Evolutionary conservation across 2,888 invertebrate species (phyloP), one percentile per base, ranked within the genome.

Genomic region (Dolomedes plantarius): DNA sequence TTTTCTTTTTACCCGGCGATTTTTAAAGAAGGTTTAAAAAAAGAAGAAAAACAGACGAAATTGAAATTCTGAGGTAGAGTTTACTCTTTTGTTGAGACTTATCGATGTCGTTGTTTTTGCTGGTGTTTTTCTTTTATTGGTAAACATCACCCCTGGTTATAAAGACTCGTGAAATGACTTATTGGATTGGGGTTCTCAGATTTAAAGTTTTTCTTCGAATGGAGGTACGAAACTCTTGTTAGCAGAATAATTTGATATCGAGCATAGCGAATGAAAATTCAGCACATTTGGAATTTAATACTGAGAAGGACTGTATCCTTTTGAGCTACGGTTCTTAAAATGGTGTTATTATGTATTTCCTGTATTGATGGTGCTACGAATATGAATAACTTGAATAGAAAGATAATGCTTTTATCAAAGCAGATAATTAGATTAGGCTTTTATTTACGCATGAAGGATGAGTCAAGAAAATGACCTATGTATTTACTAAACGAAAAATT

Each of bases 61-160:
- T 82, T 75, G 75, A 82, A 82, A 75, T 82, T 75, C 75, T 69
- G 62, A 69, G 31, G 75, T 29, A 13, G 69, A 46, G 31, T 69
- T 65, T 32, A 36, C 69, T 69, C 75, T 39, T 64, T 82, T 82
- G 82, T 82, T 82, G 62, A 68, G 69, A 71, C 75, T 82, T 82
- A 82, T 82, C 82, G 82, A 82, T 76, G 71, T 56, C 65, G 32
- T 68, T 50, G 23, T 50, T 68, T 39, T 69, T 39, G 56, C 71
- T 75, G 28, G 46, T 56, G 11, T 1, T 9, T 46, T 82, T 46
- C 27, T 31, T 75, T 75, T 76, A 82, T 75, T 75, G 82, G 75
- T 82, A 82, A 82, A 75, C 64, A 75, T 82, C 68, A 41, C 75
- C 41, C 71, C 56, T 62, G 31, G 75, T 71, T 82, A 68, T 76